Conservation (phyloP, 2,113 vertebrate genomes). For the Campylorhamphus procurvoides region DNA sequence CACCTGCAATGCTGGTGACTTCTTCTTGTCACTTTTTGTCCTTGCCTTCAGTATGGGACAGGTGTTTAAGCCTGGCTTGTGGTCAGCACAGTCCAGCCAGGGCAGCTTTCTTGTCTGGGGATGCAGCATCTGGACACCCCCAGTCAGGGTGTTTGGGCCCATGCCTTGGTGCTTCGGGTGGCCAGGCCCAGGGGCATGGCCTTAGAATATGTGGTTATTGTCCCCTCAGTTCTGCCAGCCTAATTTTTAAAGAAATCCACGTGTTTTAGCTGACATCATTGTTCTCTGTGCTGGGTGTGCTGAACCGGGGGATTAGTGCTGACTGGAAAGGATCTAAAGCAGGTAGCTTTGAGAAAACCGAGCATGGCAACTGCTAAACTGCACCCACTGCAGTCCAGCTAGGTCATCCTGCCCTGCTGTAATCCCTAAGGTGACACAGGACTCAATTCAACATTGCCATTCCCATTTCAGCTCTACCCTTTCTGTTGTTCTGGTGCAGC, state of each 20-base stretch:
- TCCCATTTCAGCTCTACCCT: neutral
- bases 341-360: neutral
- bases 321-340: neutral
- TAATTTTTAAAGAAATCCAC: neutral
- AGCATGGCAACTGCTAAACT: neutral
- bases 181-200: rapidly evolving
- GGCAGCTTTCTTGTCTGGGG: rapidly evolving
- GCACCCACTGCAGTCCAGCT: neutral
- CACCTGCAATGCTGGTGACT: neutral
- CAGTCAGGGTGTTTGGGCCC: rapidly evolving
- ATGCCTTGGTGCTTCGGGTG: rapidly evolving
- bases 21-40: rapidly evolving
- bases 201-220: neutral
- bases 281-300: neutral
- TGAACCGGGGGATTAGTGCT: neutral
- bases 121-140: rapidly evolving
- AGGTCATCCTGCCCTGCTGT: neutral
- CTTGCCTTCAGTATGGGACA: rapidly evolving
- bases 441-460: rapidly evolving
- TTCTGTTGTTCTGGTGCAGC: neutral
- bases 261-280: neutral
- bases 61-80: neutral
- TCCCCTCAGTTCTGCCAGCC: neutral
- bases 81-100: rapidly evolving
- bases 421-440: neutral